Base-by-base conservation (phyloP, 2,888 invertebrate species). In the Sisyra terminalis region DNA sequence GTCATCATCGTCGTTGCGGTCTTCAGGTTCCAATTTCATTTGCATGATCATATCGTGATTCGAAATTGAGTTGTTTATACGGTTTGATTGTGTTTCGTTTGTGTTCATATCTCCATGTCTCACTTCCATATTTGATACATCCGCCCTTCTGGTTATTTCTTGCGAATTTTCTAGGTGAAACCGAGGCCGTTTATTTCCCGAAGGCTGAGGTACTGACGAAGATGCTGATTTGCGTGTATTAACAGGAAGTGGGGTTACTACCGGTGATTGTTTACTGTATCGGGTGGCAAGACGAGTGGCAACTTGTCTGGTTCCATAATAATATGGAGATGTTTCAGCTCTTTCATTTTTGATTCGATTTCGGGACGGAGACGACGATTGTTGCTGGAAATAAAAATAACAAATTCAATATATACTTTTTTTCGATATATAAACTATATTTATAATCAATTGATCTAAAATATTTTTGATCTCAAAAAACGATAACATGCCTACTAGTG, bases 21-120 rank as follows among this genome's bases (percentile, higher is more conserved):
- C 61, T 40, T 56, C 57, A 3, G 62, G 61, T 55, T 63, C 61
- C 55, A 60, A 55, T 55, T 61, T 62, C 47, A 61, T 58, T 39
- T 59, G 56, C 41, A 59, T 52, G 13, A 53, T 17, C 42, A 36
- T 17, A 39, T 35, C 10, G 29, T 3, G 34, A 3, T 34, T 42
- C 36, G 13, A 15, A 40, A 32, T 35, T 35, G 11, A 24, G 24
- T 24, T 24, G 7, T 24, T 24, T 24, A 24, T 34, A 11, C 3
- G 32, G 42, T 16, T 14, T 2, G 61, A 55, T 63, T 61, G 54
- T 60, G 55, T 55, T 59, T 56, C 41, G 59, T 52, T 16, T 59
- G 56, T 42, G 59, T 52, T 16, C 52, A 29, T 40, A 36, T 17
- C 39, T 29, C 10, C 44, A 47, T 37, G 16, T n/a, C 37, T 16